phyloP scores from a whole-genome alignment of 2,888 invertebrate genomes.

The Chymomyza procnemis region DNA sequence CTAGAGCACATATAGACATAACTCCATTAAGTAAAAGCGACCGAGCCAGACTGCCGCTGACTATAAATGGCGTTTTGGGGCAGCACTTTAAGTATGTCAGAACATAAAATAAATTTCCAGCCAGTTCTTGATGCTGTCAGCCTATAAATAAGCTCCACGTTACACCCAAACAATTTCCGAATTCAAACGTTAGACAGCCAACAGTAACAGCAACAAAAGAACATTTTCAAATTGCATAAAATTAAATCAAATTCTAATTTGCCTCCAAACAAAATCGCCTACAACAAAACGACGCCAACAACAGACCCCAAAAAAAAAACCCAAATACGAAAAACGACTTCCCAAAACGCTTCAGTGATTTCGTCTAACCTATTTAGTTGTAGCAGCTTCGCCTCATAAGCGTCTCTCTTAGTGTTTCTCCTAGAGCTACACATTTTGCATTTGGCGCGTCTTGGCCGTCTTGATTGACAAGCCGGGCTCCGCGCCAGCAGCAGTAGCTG shows the following conservation, averaged over 20 bases:
- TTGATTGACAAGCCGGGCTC: background rate
- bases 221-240: conserved; percentile 64
- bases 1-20: conserved; percentile 28
- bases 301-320: background rate
- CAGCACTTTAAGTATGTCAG: conserved; percentile 49
- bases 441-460: conserved; percentile 12
- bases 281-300: conserved; percentile 40
- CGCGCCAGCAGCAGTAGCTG: background rate
- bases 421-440: conserved; percentile 52
- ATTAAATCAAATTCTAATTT: conserved; percentile 68
- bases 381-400: background rate
- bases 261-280: conserved; percentile 47
- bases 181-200: conserved; percentile 32
- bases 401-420: conserved; percentile 7
- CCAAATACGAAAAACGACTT: too few species aligned
- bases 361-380: conserved; percentile 29
- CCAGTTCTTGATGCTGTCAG: conserved; percentile 46
- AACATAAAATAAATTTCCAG: conserved; percentile 51
- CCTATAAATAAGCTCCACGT: conserved; percentile 51
- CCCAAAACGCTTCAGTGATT: conserved; percentile 69
- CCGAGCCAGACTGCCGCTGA: too few species aligned
- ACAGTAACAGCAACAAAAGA: conserved; percentile 26
- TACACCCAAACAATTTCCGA: conserved; percentile 56
- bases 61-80: background rate
- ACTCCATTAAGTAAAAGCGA: background rate